phyloP scores from a whole-genome alignment of 2,797 vertebrate genomes.

The Carcharodon carcharias region DNA sequence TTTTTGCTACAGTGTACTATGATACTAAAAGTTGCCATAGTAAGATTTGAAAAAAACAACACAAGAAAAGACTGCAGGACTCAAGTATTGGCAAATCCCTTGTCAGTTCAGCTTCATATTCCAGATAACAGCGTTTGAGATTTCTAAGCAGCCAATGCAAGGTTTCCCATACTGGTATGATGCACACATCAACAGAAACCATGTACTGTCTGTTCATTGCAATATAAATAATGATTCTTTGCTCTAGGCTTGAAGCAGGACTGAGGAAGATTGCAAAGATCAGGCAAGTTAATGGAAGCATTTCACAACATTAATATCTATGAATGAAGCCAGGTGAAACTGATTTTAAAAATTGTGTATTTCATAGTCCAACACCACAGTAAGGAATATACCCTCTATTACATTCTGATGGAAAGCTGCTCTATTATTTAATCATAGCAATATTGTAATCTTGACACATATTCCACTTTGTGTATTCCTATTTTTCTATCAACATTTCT shows the following conservation, averaged over 20 bases:
- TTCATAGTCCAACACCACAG: background rate
- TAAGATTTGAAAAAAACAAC: background rate
- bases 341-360: background rate
- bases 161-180: background rate
- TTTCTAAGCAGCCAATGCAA: no score
- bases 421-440: background rate
- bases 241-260: background rate
- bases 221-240: background rate
- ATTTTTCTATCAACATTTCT: background rate
- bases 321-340: constrained; percentile 26
- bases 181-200: background rate
- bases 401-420: background rate
- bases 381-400: background rate
- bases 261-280: background rate
- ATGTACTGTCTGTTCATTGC: background rate
- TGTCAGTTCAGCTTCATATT: background rate
- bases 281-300: background rate
- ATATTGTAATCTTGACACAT: background rate
- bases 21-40: background rate
- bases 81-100: background rate
- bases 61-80: background rate
- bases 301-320: background rate
- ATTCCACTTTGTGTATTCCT: background rate
- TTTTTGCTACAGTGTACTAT: background rate
- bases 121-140: background rate